Base-by-base conservation (phyloP, 1,140 invertebrate genomes). In the Philotrypesis tridentata region DNA sequence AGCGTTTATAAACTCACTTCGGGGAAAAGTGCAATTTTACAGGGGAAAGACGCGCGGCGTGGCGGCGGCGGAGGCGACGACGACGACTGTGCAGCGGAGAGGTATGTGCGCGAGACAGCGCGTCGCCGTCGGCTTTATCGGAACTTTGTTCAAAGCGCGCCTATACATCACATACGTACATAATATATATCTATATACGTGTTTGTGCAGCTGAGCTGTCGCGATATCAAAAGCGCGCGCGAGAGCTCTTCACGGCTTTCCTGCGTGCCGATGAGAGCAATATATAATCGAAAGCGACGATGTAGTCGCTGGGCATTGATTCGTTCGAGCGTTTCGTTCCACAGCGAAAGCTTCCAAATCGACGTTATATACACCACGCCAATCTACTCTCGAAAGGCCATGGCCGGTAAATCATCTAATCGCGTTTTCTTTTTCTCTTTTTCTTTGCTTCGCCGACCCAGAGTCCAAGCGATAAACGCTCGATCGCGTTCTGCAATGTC, bases 81-180 rank as follows among this genome's bases (percentile, higher is more conserved):
- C n/a, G n/a, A n/a, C n/a, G n/a, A n/a, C n/a, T n/a, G n/a, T n/a
- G n/a, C n/a, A n/a, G n/a, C n/a, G n/a, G n/a, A n/a, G n/a, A 43
- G 40, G 40, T 43, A 1, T 37, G 7, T 65, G 17, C 4, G 14
- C 23, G 21, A 80, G 79, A 80, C 79, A 23, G 79, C 79, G 33
- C 40, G 79, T 80, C 79, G 79, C 79, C 79, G 17, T 23, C 48
- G 14, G 33, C 6, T 63, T 80, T 80, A 80, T 80, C 79, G 70
- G 11, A 60, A 14, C 25, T 79, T 70, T 25, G 65, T 65, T 72
- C n/a, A 31, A 80, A 70, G 14, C 37, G 60, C 23, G 14, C 27
- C 0, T 60, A n/a, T 33, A 67, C 14, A 67, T 7, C 29, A 29
- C 11, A 29, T n/a, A n/a, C n/a, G n/a, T n/a, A n/a, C n/a, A n/a